These are phyloP conservation scores for Babyrousa celebensis DNA, from an alignment of 2,797 vertebrate species.

Conservation along the genomic window DNA sequence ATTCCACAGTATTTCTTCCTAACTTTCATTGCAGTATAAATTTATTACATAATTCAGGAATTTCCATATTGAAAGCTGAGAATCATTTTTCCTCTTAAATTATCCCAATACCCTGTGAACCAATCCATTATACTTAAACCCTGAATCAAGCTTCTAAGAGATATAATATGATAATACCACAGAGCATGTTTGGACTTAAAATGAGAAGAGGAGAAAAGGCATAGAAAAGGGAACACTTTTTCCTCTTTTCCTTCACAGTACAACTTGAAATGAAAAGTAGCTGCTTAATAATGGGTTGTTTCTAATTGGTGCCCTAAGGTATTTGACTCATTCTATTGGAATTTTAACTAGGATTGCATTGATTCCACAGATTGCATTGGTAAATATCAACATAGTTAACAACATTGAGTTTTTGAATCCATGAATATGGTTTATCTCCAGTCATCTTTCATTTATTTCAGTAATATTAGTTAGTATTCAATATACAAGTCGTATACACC, in stretches of 20 bases:
- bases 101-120: neutral
- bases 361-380: neutral
- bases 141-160: slow-evolving; percentile 24
- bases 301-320: slow-evolving; percentile 11
- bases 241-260: neutral
- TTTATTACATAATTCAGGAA: slow-evolving; percentile 85
- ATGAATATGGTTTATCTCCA: slow-evolving; percentile 6
- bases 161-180: neutral
- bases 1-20: slow-evolving; percentile 80
- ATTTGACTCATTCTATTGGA: slow-evolving; percentile 33
- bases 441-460: neutral
- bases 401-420: neutral
- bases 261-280: slow-evolving; percentile 31
- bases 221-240: neutral
- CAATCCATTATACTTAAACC: slow-evolving; percentile 60
- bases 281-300: neutral
- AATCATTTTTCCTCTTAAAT: slow-evolving; percentile 58
- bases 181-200: neutral
- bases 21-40: slow-evolving; percentile 87
- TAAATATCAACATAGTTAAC: neutral
- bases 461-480: slow-evolving; percentile 6
- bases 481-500: neutral
- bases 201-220: neutral
- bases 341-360: neutral
- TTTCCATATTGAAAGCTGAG: slow-evolving; percentile 72